Evolutionary conservation across 2,113 vertebrate species (phyloP).

Genomic region (Corynorhinus townsendii): DNA sequence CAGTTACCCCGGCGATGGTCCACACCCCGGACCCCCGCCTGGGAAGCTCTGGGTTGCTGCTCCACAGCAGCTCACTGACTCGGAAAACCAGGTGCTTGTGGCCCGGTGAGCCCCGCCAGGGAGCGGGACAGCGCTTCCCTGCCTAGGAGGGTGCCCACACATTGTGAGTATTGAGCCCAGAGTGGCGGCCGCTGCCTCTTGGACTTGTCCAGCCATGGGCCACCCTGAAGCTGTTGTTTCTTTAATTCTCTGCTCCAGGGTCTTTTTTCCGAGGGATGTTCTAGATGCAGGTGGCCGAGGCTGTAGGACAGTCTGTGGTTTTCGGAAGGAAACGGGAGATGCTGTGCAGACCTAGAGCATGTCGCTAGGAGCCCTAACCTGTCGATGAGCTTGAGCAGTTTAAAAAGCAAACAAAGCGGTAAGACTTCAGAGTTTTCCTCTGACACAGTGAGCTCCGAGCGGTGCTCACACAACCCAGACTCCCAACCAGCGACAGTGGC

Average conservation of each 20-base stretch:
- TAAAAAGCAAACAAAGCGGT: background rate
- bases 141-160: fast-evolving
- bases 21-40: fast-evolving
- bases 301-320: background rate
- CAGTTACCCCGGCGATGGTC: background rate
- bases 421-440: background rate
- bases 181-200: fast-evolving
- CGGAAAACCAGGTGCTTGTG: background rate
- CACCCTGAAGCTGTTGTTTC: background rate
- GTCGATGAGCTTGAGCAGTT: background rate
- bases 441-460: background rate
- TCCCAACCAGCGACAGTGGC: background rate
- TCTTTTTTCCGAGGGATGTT: background rate
- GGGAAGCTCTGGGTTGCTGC: background rate
- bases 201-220: background rate
- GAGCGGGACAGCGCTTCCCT: background rate
- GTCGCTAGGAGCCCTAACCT: background rate
- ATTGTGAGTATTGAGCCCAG: fast-evolving
- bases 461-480: background rate
- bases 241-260: background rate
- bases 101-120: fast-evolving
- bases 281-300: background rate
- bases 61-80: background rate
- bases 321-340: background rate
- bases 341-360: background rate